A percentile compares a stretch with the other conserved stretches of the same genome.
Evolutionary conservation across 2,113 vertebrate species (phyloP).

Genomic region (Kobus ellipsiprymnus): DNA sequence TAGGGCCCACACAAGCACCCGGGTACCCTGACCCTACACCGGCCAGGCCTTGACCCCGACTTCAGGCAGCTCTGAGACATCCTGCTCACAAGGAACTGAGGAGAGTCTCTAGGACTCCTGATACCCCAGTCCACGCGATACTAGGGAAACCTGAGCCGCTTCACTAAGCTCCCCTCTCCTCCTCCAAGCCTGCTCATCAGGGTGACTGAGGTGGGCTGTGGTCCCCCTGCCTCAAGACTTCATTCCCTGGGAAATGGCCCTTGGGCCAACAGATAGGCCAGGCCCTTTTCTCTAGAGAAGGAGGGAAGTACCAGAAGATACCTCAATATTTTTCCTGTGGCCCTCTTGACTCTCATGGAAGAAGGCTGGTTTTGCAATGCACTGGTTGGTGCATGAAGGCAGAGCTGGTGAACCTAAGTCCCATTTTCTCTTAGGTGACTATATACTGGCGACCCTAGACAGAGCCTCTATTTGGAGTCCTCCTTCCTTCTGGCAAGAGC

Average conservation of each 20-base stretch:
- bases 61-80: neutral
- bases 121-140: neutral
- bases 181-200: neutral
- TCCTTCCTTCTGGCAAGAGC: conserved; percentile 50
- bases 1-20: neutral
- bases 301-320: neutral
- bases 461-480: conserved; percentile 35
- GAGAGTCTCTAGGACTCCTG: neutral
- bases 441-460: conserved; percentile 22
- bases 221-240: neutral
- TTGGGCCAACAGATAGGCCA: neutral
- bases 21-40: neutral
- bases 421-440: neutral
- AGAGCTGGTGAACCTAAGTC: neutral
- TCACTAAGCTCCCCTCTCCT: neutral
- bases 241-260: neutral
- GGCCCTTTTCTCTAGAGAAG: neutral
- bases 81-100: neutral
- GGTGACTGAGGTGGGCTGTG: neutral
- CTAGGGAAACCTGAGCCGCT: neutral
- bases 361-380: neutral
- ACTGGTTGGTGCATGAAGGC: neutral
- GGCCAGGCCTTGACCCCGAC: conserved; percentile 17
- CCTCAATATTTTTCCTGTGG: neutral
- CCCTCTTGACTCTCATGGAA: neutral